These are phyloP conservation scores for Carabus problematicus DNA, from an alignment of 2,888 invertebrate genomes.

Conservation along the genomic window DNA sequence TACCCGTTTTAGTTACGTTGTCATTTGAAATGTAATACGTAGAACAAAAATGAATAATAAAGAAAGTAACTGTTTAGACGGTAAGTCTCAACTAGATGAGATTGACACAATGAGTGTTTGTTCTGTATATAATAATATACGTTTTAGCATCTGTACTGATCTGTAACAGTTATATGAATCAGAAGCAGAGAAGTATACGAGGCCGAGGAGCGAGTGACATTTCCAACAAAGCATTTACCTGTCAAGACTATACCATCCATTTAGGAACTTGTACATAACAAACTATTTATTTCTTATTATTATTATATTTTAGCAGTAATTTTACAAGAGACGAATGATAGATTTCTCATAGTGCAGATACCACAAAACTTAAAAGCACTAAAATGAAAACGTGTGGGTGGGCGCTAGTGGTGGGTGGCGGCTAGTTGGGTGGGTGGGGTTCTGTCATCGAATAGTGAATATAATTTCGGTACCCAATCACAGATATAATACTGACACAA, in stretches of 20 bases:
- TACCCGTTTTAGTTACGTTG: too few species aligned
- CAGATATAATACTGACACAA: conserved; percentile 38
- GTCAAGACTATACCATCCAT: background rate
- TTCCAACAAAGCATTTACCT: conserved; percentile 1
- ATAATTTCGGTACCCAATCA: conserved; percentile 26
- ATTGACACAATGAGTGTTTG: background rate
- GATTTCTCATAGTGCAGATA: conserved; percentile 33
- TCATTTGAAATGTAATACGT: too few species aligned
- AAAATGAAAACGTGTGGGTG: conserved; percentile 23
- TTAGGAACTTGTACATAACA: conserved; percentile 35
- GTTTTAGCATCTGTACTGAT: background rate
- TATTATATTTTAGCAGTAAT: conserved; percentile 29
- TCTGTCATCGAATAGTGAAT: conserved; percentile 8
- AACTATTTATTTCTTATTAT: conserved; percentile 16
- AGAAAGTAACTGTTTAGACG: too few species aligned
- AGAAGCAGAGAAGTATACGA: background rate
- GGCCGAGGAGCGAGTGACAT: background rate
- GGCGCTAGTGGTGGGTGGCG: too few species aligned
- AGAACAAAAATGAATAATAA: too few species aligned
- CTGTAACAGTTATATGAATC: background rate
- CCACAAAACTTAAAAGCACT: conserved; percentile 31
- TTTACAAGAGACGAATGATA: conserved; percentile 25
- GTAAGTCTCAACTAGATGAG: too few species aligned
- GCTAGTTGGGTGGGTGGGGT: conserved; percentile 12
- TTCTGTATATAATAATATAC: background rate